Evolutionary conservation across 2,113 vertebrate genomes (phyloP).

Genomic region (Sphaerodactylus townsendi): DNA sequence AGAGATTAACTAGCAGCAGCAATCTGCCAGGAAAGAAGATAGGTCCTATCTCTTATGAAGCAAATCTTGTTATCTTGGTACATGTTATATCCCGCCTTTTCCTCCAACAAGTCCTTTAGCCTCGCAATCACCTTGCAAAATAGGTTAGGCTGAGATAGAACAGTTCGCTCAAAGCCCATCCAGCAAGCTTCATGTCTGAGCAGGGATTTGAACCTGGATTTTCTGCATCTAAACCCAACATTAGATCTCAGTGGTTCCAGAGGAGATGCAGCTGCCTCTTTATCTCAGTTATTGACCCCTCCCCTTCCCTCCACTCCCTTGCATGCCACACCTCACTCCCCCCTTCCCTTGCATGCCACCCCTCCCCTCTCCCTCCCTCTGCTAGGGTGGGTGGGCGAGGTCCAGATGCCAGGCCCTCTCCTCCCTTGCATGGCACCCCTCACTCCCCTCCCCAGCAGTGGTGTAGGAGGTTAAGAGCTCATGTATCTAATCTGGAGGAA

Average conservation of each 20-base stretch:
- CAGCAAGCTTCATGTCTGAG: neutral
- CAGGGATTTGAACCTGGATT: neutral
- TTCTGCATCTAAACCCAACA: neutral
- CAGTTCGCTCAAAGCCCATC: neutral
- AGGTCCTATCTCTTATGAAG: neutral
- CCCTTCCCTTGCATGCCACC: no score
- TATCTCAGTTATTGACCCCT: neutral
- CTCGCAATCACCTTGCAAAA: neutral
- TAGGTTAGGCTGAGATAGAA: neutral
- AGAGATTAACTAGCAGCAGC: neutral
- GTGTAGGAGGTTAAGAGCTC: no score
- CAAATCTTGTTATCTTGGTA: neutral
- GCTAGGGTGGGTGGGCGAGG: no score
- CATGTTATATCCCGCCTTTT: neutral
- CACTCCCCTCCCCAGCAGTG: no score
- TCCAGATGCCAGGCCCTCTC: no score
- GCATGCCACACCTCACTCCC: no score
- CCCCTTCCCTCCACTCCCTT: no score
- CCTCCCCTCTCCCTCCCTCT: no score
- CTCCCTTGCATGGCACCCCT: no score
- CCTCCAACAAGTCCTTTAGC: neutral
- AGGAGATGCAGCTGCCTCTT: neutral
- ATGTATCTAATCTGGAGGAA: no score
- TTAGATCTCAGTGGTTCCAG: no score
- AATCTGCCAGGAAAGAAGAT: neutral